Evolutionary conservation across 2,888 invertebrate species (phyloP).

Genomic region (Oligia strigilis): DNA sequence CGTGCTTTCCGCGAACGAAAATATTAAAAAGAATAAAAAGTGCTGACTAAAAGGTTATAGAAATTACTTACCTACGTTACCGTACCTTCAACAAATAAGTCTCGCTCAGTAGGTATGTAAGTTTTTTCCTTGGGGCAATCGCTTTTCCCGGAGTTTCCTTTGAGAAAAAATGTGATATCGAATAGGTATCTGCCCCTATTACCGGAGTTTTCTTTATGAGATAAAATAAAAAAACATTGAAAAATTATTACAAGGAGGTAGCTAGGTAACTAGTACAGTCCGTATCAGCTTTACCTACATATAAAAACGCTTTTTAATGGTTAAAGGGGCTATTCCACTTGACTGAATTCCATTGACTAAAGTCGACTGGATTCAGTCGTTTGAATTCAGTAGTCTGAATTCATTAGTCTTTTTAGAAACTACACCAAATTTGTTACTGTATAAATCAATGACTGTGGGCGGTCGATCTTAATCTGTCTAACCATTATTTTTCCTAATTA

Average conservation of each 20-base stretch:
- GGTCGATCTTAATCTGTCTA: background rate
- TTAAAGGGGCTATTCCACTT: background rate
- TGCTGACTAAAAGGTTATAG: background rate
- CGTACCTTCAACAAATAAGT: conserved; percentile 1
- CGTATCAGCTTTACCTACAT: background rate
- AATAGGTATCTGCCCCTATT: conserved; percentile 17
- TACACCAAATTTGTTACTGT: background rate
- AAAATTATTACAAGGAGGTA: background rate
- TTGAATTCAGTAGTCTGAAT: background rate
- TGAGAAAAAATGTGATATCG: conserved; percentile 36
- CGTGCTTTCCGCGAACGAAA: background rate
- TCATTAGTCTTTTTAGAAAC: background rate
- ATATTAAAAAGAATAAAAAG: conserved; percentile 29
- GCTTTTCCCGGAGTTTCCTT: conserved; percentile 20
- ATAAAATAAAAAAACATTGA: conserved; percentile 18
- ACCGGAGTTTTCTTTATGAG: conserved; percentile 11
- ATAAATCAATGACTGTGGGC: background rate
- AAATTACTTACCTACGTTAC: background rate
- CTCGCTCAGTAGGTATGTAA: background rate
- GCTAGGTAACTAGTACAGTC: background rate
- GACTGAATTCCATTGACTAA: background rate
- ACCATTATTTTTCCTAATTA: no score
- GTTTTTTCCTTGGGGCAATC: conserved; percentile 19
- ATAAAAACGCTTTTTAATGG: background rate
- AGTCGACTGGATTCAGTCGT: background rate